phyloP scores from a whole-genome alignment of 2,888 invertebrate genomes.

The Podotricha telesiphe region DNA sequence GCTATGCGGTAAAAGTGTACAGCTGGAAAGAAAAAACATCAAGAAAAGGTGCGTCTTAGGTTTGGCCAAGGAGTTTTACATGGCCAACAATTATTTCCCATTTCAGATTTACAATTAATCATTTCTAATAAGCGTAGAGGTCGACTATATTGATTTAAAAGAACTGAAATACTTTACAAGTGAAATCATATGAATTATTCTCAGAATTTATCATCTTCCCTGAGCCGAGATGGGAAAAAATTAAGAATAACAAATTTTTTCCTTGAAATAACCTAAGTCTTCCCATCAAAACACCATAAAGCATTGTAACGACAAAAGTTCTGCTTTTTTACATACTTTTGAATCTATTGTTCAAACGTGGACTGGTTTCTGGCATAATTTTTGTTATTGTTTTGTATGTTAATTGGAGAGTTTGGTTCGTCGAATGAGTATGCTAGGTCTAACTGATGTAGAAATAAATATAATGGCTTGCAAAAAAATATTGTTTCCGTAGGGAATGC shows the following conservation, averaged over 20 bases:
- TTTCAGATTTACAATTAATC: not conserved
- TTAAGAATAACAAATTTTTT: conserved; percentile 7
- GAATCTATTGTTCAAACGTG: conserved; percentile 20
- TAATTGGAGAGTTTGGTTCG: not conserved
- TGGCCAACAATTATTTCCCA: not conserved
- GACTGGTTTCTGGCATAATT: not conserved
- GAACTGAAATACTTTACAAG: not conserved
- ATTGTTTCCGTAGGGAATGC: no score
- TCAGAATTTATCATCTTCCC: conserved; percentile 17
- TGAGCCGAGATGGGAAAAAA: conserved; percentile 17
- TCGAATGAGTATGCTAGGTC: not conserved
- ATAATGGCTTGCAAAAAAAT: no score
- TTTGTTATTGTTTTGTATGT: conserved; percentile 13
- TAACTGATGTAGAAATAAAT: no score
- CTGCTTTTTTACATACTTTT: conserved; percentile 9
- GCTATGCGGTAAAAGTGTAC: no score
- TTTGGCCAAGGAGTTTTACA: not conserved
- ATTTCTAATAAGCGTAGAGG: not conserved
- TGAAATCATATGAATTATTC: conserved; percentile 4
- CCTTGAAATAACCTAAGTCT: conserved; percentile 17
- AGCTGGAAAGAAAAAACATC: no score
- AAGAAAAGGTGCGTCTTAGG: not conserved
- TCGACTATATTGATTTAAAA: not conserved
- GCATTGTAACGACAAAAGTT: conserved; percentile 19
- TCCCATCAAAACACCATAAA: conserved; percentile 21